Percentiles rank a stretch among this genome's conserved stretches.
These are phyloP conservation scores for Heliconius cydno DNA, from an alignment of 2,888 invertebrate genomes.

Conservation along the genomic window DNA sequence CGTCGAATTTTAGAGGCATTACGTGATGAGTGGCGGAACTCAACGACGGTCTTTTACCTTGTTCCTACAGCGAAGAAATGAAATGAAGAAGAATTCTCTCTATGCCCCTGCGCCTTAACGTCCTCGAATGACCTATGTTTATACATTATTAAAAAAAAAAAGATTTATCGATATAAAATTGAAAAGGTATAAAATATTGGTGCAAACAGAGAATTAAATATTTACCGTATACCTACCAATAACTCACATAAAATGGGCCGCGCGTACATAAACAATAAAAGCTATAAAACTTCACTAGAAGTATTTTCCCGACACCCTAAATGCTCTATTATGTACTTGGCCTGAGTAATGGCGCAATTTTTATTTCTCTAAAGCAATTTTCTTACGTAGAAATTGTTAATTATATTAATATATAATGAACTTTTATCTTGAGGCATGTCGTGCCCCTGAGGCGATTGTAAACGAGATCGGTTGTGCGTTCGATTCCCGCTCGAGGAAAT, in stretches of 20 bases:
- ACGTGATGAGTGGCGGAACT: too few relatives aligned
- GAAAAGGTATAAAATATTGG: constrained; percentile 11
- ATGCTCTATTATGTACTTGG: constrained; percentile 48
- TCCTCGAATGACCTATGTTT: too few relatives aligned
- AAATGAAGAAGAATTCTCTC: too few relatives aligned
- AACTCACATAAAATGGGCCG: constrained; percentile 74
- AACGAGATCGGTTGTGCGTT: too few relatives aligned
- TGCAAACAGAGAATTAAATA: constrained; percentile 15
- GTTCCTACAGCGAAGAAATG: too few relatives aligned
- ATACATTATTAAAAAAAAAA: too few relatives aligned
- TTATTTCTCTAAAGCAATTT: constrained; percentile 34
- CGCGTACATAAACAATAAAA: constrained; percentile 73
- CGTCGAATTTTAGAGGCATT: too few relatives aligned
- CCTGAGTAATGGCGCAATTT: constrained; percentile 47
- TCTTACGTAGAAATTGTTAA: constrained; percentile 28
- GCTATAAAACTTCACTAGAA: constrained; percentile 64
- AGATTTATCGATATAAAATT: neutral
- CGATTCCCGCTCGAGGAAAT: too few relatives aligned
- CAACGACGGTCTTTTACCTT: too few relatives aligned
- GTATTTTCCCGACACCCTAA: constrained; percentile 49
- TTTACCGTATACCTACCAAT: constrained; percentile 69
- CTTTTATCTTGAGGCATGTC: too few relatives aligned
- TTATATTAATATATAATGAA: constrained; percentile 17
- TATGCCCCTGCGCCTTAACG: too few relatives aligned
- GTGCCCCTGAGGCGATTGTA: too few relatives aligned